Evolutionary conservation across 2,888 invertebrate species (phyloP), one percentile per base, ranked within the genome.

Genomic region (Prenolepis imparis): DNA sequence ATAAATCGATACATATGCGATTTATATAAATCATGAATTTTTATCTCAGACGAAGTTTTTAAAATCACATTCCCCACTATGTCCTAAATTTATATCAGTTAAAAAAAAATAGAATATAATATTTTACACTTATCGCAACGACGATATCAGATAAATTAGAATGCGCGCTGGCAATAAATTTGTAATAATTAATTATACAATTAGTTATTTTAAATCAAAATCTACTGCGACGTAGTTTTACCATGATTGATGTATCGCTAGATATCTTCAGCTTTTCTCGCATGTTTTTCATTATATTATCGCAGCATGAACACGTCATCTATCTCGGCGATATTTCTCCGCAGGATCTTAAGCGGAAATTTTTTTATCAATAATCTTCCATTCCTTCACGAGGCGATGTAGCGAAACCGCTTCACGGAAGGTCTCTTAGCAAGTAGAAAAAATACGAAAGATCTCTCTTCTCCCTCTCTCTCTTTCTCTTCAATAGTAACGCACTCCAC

Each of bases 401-500:
- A 36, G 8, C 24, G 41, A n/a, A 12, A 3, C 18, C 5, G 24
- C 15, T 63, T 21, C 44, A 32, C 12, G 15, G 21, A 52, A 24
- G n/a, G 15, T 44, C 61, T 61, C 28, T 74, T 55, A 52, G 66
- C 39, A 41, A 8, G 4, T n/a, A 36, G 24, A 18, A 77, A 41
- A 57, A 21, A 74, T 28, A 57, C 32, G 32, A 66, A 44, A 5
- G 5, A 8, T 48, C 21, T 11, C 48, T n/a, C 48, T 52, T 8
- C n/a, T 52, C 48, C 18, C 48, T 52, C 48, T n/a, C 18, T 48
- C 48, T 52, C 48, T 48, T 12, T 41, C 44, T 44, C n/a, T 6
- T 87, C 78, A 89, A 12, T 88, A 86, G 18, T 85, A 88, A 24
- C 52, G 86, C 24, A 86, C 63, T 18, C 82, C 83, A 41, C 82